Base-by-base conservation (phyloP, 2,797 vertebrate species). In the Cryptoblepharus egeriae region DNA sequence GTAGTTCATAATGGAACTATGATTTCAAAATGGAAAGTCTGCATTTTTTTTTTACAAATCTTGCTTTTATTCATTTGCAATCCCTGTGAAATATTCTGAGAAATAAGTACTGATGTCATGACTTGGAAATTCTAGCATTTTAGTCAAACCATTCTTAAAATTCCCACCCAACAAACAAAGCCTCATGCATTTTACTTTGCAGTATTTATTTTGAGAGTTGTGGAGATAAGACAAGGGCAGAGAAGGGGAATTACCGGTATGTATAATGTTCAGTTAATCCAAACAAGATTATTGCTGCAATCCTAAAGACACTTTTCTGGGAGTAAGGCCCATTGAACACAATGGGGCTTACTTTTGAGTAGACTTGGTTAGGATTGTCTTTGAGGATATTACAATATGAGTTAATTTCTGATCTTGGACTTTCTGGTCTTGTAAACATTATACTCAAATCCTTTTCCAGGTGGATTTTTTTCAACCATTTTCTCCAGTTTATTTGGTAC, bases 401-500 rank as follows among this genome's bases (percentile, higher is more conserved):
- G 37, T n/a, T 61, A 22, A 57, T 20, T 37, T 75, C 13, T 20
- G 5, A n/a, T 49, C 13, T 39, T 75, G 57, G 37, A 55, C 24
- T 61, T 26, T 12, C 26, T 75, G 35, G 28, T 5, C 12, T 63
- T 37, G 42, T 3, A 35, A 37, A 10, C 18, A 35, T 37, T 55
- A 18, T 1, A n/a, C n/a, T n/a, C n/a, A n/a, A n/a, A n/a, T 85
- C 82, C 74, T 88, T 89, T 92, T 86, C 68, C 55, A 99, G 99
- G 99, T 94, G 96, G 96, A 79, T 98, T 99, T 94, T 98, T 99
- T 93, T 98, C 98, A 86, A 99, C 95, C 92, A 96, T 99, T 80
- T 99, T 99, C 94, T 97, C 97, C 13, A 97, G 98, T 90, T 96
- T 99, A 75, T 98, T 99, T 94, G 98, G 98, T 92, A 97, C 97